These are phyloP conservation scores for Catamblyrhynchus diadema DNA, from an alignment of 2,797 vertebrate species.

Conservation along the genomic window DNA sequence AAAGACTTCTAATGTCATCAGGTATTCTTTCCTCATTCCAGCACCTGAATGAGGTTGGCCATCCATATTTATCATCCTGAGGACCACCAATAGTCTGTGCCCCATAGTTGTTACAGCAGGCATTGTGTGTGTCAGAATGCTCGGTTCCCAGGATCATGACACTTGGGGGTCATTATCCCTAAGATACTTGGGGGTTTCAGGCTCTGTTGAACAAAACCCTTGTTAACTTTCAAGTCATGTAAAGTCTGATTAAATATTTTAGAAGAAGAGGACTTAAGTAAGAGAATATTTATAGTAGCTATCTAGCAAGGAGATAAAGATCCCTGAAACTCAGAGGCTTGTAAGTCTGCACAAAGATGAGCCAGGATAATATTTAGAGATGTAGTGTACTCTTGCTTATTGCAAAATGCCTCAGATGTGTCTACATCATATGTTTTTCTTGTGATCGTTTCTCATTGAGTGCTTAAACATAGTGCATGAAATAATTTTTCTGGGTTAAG, in stretches of 20 bases:
- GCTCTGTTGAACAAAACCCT: not conserved
- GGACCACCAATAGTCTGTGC: not conserved
- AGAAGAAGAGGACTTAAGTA: not conserved
- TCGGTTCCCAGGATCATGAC: not conserved
- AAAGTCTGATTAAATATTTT: not conserved
- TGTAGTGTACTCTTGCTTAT: not conserved
- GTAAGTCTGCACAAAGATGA: not conserved
- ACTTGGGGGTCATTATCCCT: not conserved
- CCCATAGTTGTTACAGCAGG: not conserved
- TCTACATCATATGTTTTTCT: not conserved
- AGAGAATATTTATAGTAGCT: not conserved
- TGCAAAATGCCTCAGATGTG: not conserved
- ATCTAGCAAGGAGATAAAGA: not conserved
- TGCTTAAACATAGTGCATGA: not conserved
- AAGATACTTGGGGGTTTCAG: not conserved
- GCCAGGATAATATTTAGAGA: not conserved
- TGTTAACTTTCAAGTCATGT: not conserved
- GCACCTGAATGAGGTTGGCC: not conserved
- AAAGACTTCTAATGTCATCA: not conserved
- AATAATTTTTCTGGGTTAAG: not conserved
- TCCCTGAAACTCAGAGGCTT: not conserved
- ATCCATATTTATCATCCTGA: not conserved
- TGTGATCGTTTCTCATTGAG: not conserved
- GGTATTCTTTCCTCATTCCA: not conserved
- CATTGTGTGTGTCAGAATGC: not conserved